These are phyloP conservation scores for Drosophila picticornis DNA, from an alignment of 2,888 invertebrate genomes.

Conservation along the genomic window DNA sequence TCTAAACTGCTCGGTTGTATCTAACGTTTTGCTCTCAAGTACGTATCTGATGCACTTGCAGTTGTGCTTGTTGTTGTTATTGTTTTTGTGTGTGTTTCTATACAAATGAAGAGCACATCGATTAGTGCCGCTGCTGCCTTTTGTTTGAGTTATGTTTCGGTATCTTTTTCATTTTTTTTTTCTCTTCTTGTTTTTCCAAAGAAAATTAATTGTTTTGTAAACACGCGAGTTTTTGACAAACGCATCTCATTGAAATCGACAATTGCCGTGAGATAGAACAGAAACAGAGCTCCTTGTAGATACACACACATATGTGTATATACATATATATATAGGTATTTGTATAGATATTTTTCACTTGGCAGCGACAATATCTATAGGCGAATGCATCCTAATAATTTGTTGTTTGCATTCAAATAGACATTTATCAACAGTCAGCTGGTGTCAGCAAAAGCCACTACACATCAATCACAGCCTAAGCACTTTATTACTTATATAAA, in stretches of 20 bases:
- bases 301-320: background rate
- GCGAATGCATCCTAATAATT: constrained; percentile 56
- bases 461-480: constrained; percentile 65
- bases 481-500: constrained; percentile 44
- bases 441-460: constrained; percentile 54
- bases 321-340: background rate
- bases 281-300: constrained; percentile 33
- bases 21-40: constrained; percentile 54
- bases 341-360: constrained; percentile 29
- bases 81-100: constrained; percentile 53
- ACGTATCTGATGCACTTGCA: constrained; percentile 34
- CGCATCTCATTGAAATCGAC: constrained; percentile 55
- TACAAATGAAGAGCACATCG: constrained; percentile 75
- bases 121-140: constrained; percentile 67
- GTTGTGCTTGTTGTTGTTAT: constrained; percentile 18
- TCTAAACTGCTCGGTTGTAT: constrained; percentile 42
- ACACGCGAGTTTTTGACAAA: constrained; percentile 67
- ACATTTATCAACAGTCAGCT: constrained; percentile 45
- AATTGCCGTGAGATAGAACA: constrained; percentile 57
- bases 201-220: constrained; percentile 80
- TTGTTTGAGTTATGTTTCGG: constrained; percentile 78
- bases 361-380: constrained; percentile 45
- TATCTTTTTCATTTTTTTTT: constrained; percentile 75
- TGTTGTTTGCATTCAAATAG: constrained; percentile 50
- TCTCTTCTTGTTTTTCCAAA: constrained; percentile 60